Conservation (phyloP, 2,797 vertebrate genomes). For the Scolopax bukidnonensis region DNA sequence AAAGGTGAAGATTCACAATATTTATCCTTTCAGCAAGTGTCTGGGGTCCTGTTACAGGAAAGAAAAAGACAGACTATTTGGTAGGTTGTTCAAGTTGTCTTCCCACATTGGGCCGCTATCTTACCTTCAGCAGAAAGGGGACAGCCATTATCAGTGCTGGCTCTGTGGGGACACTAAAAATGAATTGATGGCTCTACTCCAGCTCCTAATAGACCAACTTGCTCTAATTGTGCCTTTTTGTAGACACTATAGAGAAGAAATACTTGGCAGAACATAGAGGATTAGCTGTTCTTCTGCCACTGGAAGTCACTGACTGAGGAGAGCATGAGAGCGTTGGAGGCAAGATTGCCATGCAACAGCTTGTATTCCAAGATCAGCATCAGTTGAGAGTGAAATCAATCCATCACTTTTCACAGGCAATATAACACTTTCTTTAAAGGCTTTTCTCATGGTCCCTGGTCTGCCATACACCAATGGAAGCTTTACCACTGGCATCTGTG, state of each 20-base stretch:
- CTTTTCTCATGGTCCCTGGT: neutral
- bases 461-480: neutral
- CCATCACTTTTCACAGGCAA: neutral
- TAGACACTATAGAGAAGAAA: neutral
- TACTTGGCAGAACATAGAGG: conserved; percentile 3
- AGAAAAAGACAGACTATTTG: neutral
- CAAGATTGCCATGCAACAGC: neutral
- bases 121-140: neutral
- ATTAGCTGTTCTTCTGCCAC: neutral
- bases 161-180: conserved; percentile 28
- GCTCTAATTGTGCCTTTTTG: conserved; percentile 9
- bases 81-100: neutral
- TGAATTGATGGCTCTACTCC: conserved; percentile 6
- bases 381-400: neutral
- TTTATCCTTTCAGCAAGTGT: conserved; percentile 13
- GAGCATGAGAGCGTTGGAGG: neutral
- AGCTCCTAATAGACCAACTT: conserved; percentile 22
- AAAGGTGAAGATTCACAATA: conserved; percentile 32
- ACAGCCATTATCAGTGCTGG: neutral
- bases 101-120: neutral
- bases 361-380: neutral
- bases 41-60: conserved; percentile 36
- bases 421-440: neutral
- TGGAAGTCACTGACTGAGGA: neutral
- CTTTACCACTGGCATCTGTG: neutral